phyloP scores from a whole-genome alignment of 2,797 vertebrate genomes.

The Micropoecilia bifurca region DNA sequence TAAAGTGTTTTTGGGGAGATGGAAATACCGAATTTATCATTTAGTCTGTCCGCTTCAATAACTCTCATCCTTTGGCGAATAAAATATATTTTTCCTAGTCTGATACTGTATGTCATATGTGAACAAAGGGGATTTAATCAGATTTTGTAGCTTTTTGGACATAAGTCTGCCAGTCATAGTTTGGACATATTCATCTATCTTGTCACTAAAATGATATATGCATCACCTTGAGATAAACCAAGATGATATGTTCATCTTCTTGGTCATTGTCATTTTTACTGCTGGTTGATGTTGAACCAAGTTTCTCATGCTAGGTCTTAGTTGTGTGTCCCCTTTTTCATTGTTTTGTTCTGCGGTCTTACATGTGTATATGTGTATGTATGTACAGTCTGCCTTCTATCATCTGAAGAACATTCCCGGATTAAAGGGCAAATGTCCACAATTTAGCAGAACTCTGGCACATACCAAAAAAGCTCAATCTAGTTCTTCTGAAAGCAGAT shows the following conservation, averaged over 20 bases:
- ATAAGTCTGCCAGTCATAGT: neutral
- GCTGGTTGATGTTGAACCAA: neutral
- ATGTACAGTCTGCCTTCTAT: no score
- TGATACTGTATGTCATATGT: neutral
- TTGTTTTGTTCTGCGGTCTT: neutral
- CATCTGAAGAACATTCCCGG: no score
- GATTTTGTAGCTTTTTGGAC: neutral
- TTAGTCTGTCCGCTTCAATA: neutral
- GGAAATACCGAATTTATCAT: constrained; percentile 14
- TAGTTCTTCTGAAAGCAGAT: neutral
- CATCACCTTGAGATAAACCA: no score
- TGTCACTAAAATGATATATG: no score
- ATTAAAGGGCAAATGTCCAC: no score
- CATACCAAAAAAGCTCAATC: neutral
- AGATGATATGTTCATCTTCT: no score
- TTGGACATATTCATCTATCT: neutral
- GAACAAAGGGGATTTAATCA: neutral
- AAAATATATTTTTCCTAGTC: neutral
- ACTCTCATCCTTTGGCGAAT: neutral
- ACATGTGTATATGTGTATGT: no score
- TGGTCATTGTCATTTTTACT: neutral
- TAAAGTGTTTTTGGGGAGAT: constrained; percentile 7
- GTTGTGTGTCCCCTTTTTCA: neutral
- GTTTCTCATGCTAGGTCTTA: neutral
- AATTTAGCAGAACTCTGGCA: neutral